These are phyloP conservation scores for Aphaenogaster rudis DNA, from an alignment of 1,140 invertebrate genomes.

Conservation along the genomic window DNA sequence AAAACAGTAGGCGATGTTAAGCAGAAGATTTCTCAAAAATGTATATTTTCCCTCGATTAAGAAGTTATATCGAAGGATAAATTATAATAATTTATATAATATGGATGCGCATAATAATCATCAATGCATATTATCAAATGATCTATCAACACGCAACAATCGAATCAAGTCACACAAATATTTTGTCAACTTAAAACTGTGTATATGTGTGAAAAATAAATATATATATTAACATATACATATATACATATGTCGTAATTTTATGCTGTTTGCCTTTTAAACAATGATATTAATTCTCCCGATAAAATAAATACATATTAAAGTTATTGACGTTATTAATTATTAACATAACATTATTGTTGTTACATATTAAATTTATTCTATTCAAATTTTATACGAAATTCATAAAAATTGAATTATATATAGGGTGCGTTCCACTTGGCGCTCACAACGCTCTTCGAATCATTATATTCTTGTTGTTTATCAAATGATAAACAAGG, in stretches of 20 bases:
- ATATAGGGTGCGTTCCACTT: too few relatives aligned
- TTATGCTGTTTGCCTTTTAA: background rate
- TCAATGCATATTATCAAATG: slow-evolving; percentile 13
- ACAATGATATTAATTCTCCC: background rate
- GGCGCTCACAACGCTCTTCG: too few relatives aligned
- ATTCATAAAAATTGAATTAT: background rate
- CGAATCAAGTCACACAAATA: slow-evolving; percentile 31
- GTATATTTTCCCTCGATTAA: too few relatives aligned
- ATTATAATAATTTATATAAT: slow-evolving; percentile 28
- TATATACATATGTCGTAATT: background rate
- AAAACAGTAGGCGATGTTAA: background rate
- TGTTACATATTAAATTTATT: background rate
- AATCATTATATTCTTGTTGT: too few relatives aligned
- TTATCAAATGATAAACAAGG: too few relatives aligned
- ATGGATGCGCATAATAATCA: background rate
- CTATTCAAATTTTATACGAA: slow-evolving; percentile 3
- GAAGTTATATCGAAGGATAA: background rate
- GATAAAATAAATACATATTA: background rate
- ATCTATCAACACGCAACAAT: slow-evolving; percentile 18
- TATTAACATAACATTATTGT: background rate
- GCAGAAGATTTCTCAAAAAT: background rate
- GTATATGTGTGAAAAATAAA: background rate
- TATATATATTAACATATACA: background rate
- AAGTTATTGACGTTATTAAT: background rate
- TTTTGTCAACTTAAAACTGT: background rate